Conservation (phyloP, 2,888 invertebrate genomes). For the Spodoptera picta region DNA sequence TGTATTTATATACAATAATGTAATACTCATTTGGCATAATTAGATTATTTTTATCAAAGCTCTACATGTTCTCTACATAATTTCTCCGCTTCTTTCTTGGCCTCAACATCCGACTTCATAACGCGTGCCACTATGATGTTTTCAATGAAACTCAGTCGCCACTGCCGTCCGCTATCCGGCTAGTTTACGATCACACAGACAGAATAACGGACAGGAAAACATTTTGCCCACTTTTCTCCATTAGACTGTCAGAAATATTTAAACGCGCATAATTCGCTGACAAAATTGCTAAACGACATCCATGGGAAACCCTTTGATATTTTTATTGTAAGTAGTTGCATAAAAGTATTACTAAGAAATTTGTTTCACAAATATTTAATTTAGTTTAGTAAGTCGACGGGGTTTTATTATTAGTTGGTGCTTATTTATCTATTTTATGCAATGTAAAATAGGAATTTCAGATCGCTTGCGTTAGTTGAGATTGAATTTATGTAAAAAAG, state of each 20-base stretch:
- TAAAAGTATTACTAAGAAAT: conserved; percentile 20
- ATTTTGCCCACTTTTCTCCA: conserved; percentile 53
- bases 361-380: background rate
- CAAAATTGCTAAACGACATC: conserved; percentile 44
- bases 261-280: conserved; percentile 43
- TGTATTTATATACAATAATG: too few relatives aligned
- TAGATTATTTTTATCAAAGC: background rate
- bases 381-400: too few relatives aligned
- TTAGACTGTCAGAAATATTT: conserved; percentile 45
- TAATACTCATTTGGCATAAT: background rate
- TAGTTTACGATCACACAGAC: conserved; percentile 47
- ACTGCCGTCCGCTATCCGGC: conserved; percentile 20
- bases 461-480: too few relatives aligned
- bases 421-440: conserved; percentile 1
- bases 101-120: conserved; percentile 22
- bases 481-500: too few relatives aligned
- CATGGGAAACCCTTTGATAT: conserved; percentile 43
- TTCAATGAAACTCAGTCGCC: conserved; percentile 46
- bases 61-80: background rate
- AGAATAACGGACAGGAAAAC: conserved; percentile 55
- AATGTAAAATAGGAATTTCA: too few relatives aligned
- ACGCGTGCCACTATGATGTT: conserved; percentile 38
- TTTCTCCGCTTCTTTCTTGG: conserved; percentile 34
- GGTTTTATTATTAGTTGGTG: too few relatives aligned
- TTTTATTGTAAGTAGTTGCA: conserved; percentile 27